Evolutionary conservation across 1,140 invertebrate species (phyloP).

Genomic region (Cyphomyrmex costatus): DNA sequence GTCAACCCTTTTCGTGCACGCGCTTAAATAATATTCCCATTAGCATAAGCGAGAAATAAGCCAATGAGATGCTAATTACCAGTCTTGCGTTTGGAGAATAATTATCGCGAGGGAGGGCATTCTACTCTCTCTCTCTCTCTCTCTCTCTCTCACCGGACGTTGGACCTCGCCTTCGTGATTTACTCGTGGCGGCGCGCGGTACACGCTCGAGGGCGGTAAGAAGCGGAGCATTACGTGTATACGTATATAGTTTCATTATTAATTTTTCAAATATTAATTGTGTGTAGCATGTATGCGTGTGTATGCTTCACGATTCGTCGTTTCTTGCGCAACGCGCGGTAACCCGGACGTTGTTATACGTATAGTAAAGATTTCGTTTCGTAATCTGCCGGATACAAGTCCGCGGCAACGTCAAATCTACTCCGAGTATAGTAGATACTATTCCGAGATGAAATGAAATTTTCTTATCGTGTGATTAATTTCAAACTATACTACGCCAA

Average conservation of each 20-base stretch:
- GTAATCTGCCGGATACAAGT: not conserved
- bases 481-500: not conserved
- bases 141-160: conserved; percentile 42
- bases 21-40: conserved; percentile 82
- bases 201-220: not conserved
- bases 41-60: conserved; percentile 82
- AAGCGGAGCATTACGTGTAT: conserved; percentile 18
- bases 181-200: conserved; percentile 24
- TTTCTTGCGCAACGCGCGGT: not conserved
- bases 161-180: conserved; percentile 49
- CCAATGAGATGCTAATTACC: conserved; percentile 85
- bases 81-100: conserved; percentile 78
- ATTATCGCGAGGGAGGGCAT: conserved; percentile 74
- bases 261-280: conserved; percentile 58
- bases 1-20: conserved; percentile 70
- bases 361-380: conserved; percentile 11
- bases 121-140: conserved; percentile 19
- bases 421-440: not conserved
- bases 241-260: conserved; percentile 1
- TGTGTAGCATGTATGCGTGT: not conserved
- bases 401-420: conserved; percentile 1
- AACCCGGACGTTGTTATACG: not conserved
- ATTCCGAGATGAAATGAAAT: conserved; percentile 13
- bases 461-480: conserved; percentile 54
- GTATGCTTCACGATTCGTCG: not conserved